A percentile compares a stretch with the other conserved stretches of the same genome.
Evolutionary conservation across 1,140 invertebrate species (phyloP).

Genomic region (Solen grandis): DNA sequence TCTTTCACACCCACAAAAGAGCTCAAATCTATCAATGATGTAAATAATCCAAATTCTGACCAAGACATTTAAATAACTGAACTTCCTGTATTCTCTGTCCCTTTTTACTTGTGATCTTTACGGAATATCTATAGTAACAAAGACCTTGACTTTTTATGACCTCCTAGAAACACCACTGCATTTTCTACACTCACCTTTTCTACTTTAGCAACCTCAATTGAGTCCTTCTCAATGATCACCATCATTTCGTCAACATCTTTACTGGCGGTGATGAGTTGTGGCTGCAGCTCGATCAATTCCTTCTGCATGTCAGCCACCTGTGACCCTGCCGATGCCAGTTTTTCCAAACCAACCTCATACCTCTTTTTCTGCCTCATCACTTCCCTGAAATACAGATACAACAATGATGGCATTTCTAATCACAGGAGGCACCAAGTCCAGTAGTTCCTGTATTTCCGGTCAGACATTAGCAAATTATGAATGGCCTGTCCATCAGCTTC

Average conservation of each 20-base stretch:
- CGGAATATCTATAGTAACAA: too few species aligned
- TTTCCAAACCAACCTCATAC: conserved; percentile 82
- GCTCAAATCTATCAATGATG: too few species aligned
- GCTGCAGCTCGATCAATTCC: conserved; percentile 92
- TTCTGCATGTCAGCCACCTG: conserved; percentile 88
- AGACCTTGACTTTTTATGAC: too few species aligned
- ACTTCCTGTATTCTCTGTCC: too few species aligned
- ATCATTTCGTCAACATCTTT: conserved; percentile 81
- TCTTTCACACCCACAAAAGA: too few species aligned
- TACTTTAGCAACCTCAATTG: conserved; percentile 81
- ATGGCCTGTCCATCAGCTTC: not conserved
- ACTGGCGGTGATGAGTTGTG: conserved; percentile 86
- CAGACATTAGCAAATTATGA: not conserved
- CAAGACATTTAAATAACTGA: too few species aligned
- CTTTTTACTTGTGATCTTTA: too few species aligned
- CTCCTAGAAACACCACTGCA: too few species aligned
- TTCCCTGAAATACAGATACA: conserved; percentile 81
- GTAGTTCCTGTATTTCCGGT: not conserved
- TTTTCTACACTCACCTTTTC: conserved; percentile 78
- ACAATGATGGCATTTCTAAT: not conserved
- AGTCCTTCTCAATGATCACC: conserved; percentile 80
- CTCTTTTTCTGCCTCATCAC: conserved; percentile 87
- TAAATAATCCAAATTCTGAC: too few species aligned
- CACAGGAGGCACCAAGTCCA: not conserved
- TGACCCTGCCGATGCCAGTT: conserved; percentile 79